A percentile compares a stretch with the other conserved stretches of the same genome.
phyloP scores from a whole-genome alignment of 2,113 vertebrate genomes.

The Festucalex cinctus region DNA sequence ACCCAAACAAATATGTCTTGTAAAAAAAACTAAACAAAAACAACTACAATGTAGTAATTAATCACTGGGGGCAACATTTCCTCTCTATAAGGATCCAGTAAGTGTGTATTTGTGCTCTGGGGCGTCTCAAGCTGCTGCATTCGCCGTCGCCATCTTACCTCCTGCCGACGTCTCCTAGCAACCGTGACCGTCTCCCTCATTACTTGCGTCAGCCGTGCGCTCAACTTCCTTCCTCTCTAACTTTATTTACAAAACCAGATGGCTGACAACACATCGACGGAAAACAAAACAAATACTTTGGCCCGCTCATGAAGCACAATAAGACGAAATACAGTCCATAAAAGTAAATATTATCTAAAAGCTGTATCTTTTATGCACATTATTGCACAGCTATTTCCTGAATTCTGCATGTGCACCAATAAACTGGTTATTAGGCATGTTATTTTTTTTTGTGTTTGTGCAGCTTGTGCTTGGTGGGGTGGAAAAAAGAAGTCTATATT shows the following conservation, averaged over 20 bases:
- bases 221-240: conserved; percentile 62
- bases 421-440: conserved; percentile 27
- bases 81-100: background rate
- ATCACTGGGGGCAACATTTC: background rate
- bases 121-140: conserved; percentile 38
- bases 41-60: background rate
- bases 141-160: conserved; percentile 47
- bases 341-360: background rate
- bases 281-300: background rate
- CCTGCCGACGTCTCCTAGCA: conserved; percentile 63
- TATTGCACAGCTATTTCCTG: conserved; percentile 23
- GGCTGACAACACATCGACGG: conserved; percentile 21
- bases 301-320: background rate
- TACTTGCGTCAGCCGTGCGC: conserved; percentile 45
- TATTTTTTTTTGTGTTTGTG: conserved; percentile 19
- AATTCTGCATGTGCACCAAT: conserved; percentile 36
- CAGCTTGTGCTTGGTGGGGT: conserved; percentile 31
- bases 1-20: too few relatives aligned
- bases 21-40: background rate
- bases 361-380: background rate
- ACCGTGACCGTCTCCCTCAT: conserved; percentile 59
- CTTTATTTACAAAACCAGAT: conserved; percentile 66
- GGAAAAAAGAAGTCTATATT: conserved; percentile 48
- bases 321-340: background rate
- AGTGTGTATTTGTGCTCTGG: conserved; percentile 20